Percentiles rank a stretch among this genome's conserved stretches.
Conservation (phyloP, 2,797 vertebrate species). For the Vireo griseus region DNA sequence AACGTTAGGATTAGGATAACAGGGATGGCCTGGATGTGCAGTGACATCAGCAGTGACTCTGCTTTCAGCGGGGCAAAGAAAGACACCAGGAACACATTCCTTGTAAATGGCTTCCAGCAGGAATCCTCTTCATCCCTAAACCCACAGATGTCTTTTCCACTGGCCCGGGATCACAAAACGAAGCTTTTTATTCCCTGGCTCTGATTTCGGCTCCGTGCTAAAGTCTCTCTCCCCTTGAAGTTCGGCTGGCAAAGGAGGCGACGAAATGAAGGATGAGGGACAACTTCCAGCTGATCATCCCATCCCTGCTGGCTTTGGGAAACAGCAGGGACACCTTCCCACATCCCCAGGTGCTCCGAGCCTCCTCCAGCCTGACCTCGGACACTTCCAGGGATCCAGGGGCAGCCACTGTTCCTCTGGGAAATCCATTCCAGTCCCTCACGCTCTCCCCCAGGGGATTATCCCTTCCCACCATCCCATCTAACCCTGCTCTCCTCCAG, state of each 20-base stretch:
- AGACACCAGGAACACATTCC: neutral
- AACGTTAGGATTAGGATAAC: neutral
- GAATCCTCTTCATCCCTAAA: neutral
- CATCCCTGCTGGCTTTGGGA: neutral
- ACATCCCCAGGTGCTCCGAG: neutral
- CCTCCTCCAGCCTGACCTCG: neutral
- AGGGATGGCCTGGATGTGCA: neutral
- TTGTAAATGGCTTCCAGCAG: neutral
- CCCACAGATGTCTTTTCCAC: neutral
- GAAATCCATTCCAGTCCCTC: neutral
- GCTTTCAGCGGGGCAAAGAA: neutral
- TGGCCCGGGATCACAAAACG: neutral
- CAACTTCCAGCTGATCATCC: neutral
- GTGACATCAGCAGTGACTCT: neutral
- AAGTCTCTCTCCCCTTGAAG: neutral
- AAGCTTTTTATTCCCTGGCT: neutral
- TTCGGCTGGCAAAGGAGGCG: neutral
- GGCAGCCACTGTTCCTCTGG: fast-evolving
- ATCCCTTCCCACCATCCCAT: neutral
- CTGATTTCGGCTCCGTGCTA: neutral
- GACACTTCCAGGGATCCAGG: neutral
- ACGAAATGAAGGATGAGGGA: neutral
- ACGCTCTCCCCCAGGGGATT: no score
- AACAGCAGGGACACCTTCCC: neutral
- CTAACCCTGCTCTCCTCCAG: neutral